These are phyloP conservation scores for Megalops atlanticus DNA, from an alignment of 2,113 vertebrate genomes.

Conservation along the genomic window DNA sequence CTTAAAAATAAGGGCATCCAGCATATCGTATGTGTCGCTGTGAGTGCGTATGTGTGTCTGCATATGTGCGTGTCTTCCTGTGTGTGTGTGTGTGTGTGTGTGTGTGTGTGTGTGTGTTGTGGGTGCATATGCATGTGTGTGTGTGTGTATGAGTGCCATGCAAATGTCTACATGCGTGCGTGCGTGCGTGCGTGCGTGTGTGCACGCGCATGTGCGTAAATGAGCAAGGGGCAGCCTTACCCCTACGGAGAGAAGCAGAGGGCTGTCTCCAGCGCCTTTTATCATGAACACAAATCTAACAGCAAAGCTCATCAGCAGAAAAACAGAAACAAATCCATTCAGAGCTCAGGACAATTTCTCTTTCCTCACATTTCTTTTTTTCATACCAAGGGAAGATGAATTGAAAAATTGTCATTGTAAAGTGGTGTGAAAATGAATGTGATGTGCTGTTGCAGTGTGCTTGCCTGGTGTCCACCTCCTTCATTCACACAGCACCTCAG, in stretches of 20 bases:
- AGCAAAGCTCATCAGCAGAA: slow-evolving; percentile 24
- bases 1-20: not conserved
- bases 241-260: not conserved
- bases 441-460: slow-evolving; percentile 40
- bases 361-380: not conserved
- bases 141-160: not conserved
- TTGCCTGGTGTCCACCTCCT: slow-evolving; percentile 25
- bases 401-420: slow-evolving; percentile 16
- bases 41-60: not conserved
- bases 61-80: not conserved
- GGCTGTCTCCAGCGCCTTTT: slow-evolving; percentile 24
- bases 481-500: not conserved
- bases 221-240: too few species aligned
- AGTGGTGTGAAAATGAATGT: slow-evolving; percentile 29
- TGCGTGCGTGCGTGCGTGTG: slow-evolving; percentile 9
- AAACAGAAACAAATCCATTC: slow-evolving; percentile 20
- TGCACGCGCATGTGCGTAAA: not conserved
- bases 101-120: not conserved
- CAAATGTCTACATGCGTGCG: not conserved
- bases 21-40: not conserved
- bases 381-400: slow-evolving; percentile 20
- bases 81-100: not conserved
- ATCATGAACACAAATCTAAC: slow-evolving; percentile 28
- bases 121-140: not conserved
- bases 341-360: not conserved